Conservation (phyloP, 2,797 vertebrate genomes). For the Champsocephalus gunnari region DNA sequence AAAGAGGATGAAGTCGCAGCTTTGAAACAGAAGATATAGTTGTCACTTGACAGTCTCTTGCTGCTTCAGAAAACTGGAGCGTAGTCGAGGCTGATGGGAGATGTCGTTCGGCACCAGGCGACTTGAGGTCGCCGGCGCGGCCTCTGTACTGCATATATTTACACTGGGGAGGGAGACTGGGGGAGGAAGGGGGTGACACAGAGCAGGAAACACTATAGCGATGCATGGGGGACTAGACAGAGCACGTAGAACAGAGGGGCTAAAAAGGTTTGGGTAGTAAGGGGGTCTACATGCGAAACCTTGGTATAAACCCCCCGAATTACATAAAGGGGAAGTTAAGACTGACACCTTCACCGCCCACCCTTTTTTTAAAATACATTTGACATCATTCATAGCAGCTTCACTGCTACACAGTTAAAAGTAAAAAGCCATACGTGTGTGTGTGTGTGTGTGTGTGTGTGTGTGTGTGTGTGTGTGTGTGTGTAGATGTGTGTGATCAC, state of each 20-base stretch:
- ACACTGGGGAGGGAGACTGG: constrained; percentile 69
- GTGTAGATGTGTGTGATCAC: constrained; percentile 51
- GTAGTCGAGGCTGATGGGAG: constrained; percentile 70
- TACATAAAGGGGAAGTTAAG: constrained; percentile 69
- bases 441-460: constrained; percentile 31
- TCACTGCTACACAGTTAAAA: constrained; percentile 75
- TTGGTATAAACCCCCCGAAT: constrained; percentile 72
- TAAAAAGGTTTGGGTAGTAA: constrained; percentile 66
- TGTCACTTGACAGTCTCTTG: constrained; percentile 73
- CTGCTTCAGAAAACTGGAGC: constrained; percentile 71
- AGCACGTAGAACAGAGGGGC: constrained; percentile 62
- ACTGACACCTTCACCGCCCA: constrained; percentile 67
- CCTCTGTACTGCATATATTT: constrained; percentile 85
- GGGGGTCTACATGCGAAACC: constrained; percentile 75
- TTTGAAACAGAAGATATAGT: constrained; percentile 71
- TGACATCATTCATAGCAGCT: constrained; percentile 88
- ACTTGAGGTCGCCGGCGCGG: constrained; percentile 51
- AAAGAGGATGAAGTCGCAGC: constrained; percentile 76
- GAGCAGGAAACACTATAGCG: constrained; percentile 68
- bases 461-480: constrained; percentile 47
- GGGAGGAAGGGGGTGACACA: constrained; percentile 22
- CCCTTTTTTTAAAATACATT: constrained; percentile 69
- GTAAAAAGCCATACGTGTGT: constrained; percentile 58
- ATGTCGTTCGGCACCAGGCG: constrained; percentile 47
- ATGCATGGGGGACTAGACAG: constrained; percentile 69